Conservation (phyloP, 2,113 vertebrate species). For the Setophaga petechia region DNA sequence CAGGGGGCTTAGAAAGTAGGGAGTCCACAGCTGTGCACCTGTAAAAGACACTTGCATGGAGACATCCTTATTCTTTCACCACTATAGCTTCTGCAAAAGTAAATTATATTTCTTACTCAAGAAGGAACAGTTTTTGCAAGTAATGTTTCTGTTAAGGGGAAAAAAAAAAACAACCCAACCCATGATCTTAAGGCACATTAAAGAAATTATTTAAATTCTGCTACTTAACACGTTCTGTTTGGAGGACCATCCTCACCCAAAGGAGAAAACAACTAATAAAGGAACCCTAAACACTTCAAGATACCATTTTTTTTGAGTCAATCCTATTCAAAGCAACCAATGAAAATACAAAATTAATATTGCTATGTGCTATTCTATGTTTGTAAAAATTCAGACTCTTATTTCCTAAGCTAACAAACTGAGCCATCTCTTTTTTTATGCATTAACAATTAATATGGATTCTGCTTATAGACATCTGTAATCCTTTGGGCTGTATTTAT, state of each 20-base stretch:
- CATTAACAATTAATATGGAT: conserved; percentile 77
- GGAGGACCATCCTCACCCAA: not conserved
- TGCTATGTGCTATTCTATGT: conserved; percentile 18
- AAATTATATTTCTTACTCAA: not conserved
- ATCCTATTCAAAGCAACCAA: conserved; percentile 1
- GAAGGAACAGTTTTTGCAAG: not conserved
- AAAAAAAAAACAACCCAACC: not conserved
- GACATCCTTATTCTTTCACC: not conserved
- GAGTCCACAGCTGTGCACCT: not conserved
- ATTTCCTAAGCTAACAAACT: conserved; percentile 57
- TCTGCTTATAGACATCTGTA: conserved; percentile 74
- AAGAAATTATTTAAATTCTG: not conserved
- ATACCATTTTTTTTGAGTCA: not conserved
- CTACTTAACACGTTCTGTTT: not conserved
- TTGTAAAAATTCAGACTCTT: conserved; percentile 17
- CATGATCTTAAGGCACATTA: not conserved
- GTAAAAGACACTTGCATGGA: not conserved
- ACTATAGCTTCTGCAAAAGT: not conserved
- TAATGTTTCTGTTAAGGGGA: not conserved
- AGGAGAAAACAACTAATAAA: not conserved
- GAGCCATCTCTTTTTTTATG: conserved; percentile 58
- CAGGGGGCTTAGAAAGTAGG: not conserved
- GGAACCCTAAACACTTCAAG: not conserved
- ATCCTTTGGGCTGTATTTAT: conserved; percentile 75
- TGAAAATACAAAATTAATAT: conserved; percentile 15